Evolutionary conservation across 2,888 invertebrate genomes (phyloP).

Genomic region (Megaustenia siamemsis): DNA sequence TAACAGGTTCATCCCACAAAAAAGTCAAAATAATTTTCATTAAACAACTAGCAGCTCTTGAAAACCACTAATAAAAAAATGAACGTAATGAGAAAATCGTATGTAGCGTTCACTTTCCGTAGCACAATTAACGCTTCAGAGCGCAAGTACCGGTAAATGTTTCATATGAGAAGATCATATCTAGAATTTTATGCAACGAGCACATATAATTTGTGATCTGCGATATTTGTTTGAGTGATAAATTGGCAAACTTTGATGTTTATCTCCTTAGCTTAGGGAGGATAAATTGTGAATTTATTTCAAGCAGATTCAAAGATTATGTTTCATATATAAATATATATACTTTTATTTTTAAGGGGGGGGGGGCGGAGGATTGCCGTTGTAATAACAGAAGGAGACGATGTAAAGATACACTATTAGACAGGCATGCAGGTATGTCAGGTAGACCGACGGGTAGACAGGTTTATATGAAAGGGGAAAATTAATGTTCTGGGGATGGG

Average conservation of each 20-base stretch:
- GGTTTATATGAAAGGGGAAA: no score
- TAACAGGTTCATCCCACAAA: neutral
- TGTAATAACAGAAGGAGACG: no score
- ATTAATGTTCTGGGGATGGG: no score
- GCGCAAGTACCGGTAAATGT: neutral
- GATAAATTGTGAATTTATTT: neutral
- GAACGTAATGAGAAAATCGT: slow-evolving; percentile 1
- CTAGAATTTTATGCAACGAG: neutral
- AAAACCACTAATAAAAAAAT: neutral
- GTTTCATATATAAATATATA: no score
- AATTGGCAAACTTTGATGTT: slow-evolving; percentile 8
- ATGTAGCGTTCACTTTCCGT: neutral
- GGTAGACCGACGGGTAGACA: no score
- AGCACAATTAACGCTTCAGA: neutral
- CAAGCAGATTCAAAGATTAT: neutral
- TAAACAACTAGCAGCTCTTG: neutral
- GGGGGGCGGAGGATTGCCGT: no score
- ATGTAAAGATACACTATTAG: no score
- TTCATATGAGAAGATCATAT: neutral
- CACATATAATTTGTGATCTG: neutral
- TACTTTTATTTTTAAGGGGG: no score
- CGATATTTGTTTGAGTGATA: slow-evolving; percentile 9
- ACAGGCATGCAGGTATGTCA: no score
- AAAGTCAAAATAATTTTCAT: slow-evolving; percentile 7
- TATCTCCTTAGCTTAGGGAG: neutral